Conservation (phyloP, 2,888 invertebrate species). For the Saturnia japonica region DNA sequence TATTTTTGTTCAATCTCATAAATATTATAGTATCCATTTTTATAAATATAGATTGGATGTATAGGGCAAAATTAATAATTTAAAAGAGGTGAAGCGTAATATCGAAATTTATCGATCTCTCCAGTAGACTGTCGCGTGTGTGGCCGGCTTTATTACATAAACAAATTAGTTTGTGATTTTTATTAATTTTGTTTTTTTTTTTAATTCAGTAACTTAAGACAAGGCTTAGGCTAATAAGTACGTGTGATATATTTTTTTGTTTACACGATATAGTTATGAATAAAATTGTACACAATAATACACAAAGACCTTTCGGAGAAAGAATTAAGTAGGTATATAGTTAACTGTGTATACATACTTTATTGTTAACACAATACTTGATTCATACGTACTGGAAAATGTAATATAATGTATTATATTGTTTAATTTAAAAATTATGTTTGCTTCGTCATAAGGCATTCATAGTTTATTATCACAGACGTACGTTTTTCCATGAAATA, state of each 20-base stretch:
- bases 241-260: not conserved
- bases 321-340: no score
- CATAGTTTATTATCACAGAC: not conserved
- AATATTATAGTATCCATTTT: no score
- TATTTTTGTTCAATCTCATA: no score
- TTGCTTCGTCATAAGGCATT: not conserved
- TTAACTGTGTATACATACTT: not conserved
- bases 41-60: no score
- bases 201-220: not conserved
- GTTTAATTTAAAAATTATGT: not conserved
- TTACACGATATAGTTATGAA: not conserved
- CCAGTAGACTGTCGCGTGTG: no score
- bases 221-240: not conserved
- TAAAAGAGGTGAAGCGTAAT: no score
- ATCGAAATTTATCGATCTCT: no score
- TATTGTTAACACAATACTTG: not conserved
- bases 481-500: no score
- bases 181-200: no score
- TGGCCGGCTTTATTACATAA: no score
- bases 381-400: not conserved
- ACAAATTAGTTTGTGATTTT: no score
- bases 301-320: not conserved
- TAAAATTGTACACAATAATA: not conserved
- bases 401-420: not conserved
- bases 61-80: no score